Conservation (phyloP, 1,140 invertebrate species). For the Drosophila sulfurigaster region DNA sequence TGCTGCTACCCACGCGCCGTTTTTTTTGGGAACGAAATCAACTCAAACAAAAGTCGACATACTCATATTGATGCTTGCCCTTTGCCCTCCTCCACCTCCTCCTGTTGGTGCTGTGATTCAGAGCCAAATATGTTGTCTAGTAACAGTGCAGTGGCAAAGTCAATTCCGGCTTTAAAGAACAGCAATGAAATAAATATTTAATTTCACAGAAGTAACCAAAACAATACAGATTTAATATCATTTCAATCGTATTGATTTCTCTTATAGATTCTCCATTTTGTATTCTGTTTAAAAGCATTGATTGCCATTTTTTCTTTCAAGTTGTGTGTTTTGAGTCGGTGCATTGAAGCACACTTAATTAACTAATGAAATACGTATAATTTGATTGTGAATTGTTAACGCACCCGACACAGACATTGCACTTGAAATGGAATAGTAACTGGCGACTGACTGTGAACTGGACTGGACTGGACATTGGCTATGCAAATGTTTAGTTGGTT, state of each 20-base stretch:
- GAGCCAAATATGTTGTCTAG: constrained; percentile 33
- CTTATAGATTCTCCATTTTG: too few species aligned
- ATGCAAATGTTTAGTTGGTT: constrained; percentile 59
- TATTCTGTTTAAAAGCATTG: too few species aligned
- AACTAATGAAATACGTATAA: constrained; percentile 4
- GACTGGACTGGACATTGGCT: constrained; percentile 30
- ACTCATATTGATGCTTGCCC: constrained; percentile 39
- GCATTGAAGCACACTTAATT: constrained; percentile 1
- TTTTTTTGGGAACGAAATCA: constrained; percentile 32
- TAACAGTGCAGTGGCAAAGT: constrained; percentile 13
- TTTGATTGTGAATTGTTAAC: constrained; percentile 11
- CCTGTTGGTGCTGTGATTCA: constrained; percentile 53
- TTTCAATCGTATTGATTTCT: neutral
- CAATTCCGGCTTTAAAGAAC: constrained; percentile 55
- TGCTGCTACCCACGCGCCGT: constrained; percentile 37
- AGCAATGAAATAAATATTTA: constrained; percentile 4
- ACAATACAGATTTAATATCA: neutral
- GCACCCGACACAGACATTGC: constrained; percentile 39
- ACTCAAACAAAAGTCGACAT: constrained; percentile 62
- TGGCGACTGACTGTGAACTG: neutral
- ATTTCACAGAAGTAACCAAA: neutral
- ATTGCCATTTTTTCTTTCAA: neutral
- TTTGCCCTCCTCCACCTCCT: neutral
- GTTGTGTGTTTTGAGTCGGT: too few species aligned
- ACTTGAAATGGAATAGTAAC: constrained; percentile 59